Evolutionary conservation across 2,888 invertebrate species (phyloP).

Genomic region (Leptinotarsa juncta): DNA sequence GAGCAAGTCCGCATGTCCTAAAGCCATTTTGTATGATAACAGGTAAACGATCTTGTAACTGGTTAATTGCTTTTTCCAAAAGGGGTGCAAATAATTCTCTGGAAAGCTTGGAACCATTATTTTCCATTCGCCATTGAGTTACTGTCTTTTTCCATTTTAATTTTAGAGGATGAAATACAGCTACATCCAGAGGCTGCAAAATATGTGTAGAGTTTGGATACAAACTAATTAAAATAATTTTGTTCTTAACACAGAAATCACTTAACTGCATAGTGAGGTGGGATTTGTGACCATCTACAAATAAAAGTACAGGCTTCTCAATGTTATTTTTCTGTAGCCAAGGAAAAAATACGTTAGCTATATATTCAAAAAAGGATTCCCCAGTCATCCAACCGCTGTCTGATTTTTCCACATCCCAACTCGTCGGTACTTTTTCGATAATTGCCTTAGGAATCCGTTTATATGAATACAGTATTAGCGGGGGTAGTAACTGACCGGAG

Average conservation of each 20-base stretch:
- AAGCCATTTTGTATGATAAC: not conserved
- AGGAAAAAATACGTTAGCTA: constrained; percentile 37
- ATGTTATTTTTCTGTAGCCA: not conserved
- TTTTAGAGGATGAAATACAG: not conserved
- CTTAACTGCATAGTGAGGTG: constrained; percentile 15
- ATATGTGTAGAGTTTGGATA: constrained; percentile 11
- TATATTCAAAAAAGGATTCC: constrained; percentile 37
- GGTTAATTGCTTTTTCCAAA: too few species aligned
- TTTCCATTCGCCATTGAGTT: not conserved
- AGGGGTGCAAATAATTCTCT: too few species aligned
- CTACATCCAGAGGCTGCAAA: constrained; percentile 4
- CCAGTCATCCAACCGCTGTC: constrained; percentile 37
- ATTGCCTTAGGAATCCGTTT: constrained; percentile 18
- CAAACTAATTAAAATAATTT: constrained; percentile 2
- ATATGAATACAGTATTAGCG: constrained; percentile 4
- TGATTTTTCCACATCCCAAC: constrained; percentile 39
- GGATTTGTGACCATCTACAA: constrained; percentile 16
- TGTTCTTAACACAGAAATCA: constrained; percentile 15
- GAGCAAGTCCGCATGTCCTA: not conserved
- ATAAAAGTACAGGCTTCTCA: not conserved
- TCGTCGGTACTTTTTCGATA: constrained; percentile 10
- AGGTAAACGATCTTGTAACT: not conserved
- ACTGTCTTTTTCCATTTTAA: not conserved
- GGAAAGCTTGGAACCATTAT: not conserved
- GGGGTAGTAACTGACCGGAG: not conserved